Base-by-base conservation (phyloP, 2,888 invertebrate genomes). In the Panzeria rudis region DNA sequence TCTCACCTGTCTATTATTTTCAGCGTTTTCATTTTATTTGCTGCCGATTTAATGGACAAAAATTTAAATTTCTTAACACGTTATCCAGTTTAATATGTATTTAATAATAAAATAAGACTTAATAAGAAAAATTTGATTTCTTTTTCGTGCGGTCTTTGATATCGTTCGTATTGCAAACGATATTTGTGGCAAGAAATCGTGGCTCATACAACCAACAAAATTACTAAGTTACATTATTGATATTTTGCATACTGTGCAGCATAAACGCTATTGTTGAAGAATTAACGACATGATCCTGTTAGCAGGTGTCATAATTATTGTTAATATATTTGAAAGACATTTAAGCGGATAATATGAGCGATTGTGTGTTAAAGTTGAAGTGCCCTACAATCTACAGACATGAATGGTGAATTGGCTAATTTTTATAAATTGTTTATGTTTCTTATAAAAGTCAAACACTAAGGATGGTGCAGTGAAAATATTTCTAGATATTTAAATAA, bases 1-100 rank as follows among this genome's bases (percentile, higher is more conserved):
- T 83, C 71, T 66, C 66, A 59, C 56, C 56, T 66, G 77, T 41
- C 66, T 77, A n/a, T 72, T 61, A 66, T 68, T 68, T 66, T 25
- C 32, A 15, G 50, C n/a, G 17, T 52, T 72, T 66, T 73, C n/a
- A 5, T 52, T 72, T 73, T 66, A 17, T 32, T 73, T 29, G n/a
- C n/a, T 29, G 20, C 50, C 29, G 47, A 50, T 73, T 68, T 52
- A 59, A 66, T 64, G 56, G 50, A 82, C 32, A 41, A 29, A 56
- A 73, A 52, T 83, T 83, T 64, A 32, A 66, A 61, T 83, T 83
- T 78, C 69, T 50, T 41, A 66, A 72, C 66, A 78, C 50, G 77
- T 83, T 82, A 56, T 38, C 54, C 15, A 13, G 41, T 56, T 25
- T 20, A 15, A 29, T 41, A 15, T n/a, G n/a, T n/a, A 6, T 8